Evolutionary conservation across 2,888 invertebrate species (phyloP).

Genomic region (Eudemis profundana): DNA sequence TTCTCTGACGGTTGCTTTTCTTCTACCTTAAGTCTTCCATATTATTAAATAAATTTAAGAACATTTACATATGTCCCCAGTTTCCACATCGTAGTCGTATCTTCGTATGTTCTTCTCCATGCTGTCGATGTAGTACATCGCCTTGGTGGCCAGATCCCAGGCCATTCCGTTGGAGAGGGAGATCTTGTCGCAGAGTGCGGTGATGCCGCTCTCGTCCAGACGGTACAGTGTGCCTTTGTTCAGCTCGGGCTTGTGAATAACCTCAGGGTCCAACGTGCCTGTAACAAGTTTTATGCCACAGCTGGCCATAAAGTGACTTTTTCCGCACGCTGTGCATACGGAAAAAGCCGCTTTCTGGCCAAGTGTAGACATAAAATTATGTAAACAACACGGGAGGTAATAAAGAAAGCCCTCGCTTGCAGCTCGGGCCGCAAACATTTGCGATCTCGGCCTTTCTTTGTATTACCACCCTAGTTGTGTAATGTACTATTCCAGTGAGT

Average conservation of each 20-base stretch:
- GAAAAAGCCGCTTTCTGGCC: no score
- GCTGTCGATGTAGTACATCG: constrained; percentile 91
- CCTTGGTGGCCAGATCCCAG: constrained; percentile 88
- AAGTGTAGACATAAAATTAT: no score
- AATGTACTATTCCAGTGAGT: no score
- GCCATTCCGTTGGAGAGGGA: constrained; percentile 91
- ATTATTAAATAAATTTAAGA: not conserved
- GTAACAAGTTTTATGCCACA: constrained; percentile 2
- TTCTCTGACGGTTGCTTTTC: no score
- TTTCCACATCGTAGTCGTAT: constrained; percentile 89
- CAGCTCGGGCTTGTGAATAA: constrained; percentile 66
- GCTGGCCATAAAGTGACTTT: no score
- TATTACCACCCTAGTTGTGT: no score
- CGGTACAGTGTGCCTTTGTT: constrained; percentile 79
- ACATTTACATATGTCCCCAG: constrained; percentile 80
- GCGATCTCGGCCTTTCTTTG: no score
- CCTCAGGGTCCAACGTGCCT: constrained; percentile 86
- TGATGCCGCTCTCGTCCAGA: constrained; percentile 61
- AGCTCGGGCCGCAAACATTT: no score
- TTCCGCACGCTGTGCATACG: no score
- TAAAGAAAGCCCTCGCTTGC: no score
- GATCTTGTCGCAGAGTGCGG: constrained; percentile 63
- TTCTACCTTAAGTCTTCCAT: no score
- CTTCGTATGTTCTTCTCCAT: constrained; percentile 86
- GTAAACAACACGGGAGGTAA: no score